Evolutionary conservation across 2,888 invertebrate species (phyloP), one percentile per base, ranked within the genome.

Genomic region (Blomia tropicalis): DNA sequence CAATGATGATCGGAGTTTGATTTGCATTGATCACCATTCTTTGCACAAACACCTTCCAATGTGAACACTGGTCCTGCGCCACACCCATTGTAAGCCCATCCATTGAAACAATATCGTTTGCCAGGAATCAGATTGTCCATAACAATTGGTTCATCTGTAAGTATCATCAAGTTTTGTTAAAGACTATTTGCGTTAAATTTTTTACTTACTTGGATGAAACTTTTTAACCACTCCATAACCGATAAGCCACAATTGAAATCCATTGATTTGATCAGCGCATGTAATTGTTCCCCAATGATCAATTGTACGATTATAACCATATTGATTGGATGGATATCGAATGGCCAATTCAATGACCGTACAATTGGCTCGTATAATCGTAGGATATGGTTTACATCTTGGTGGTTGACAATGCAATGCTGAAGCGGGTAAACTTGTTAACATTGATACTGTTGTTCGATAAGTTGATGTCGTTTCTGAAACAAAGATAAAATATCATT

Each of bases 1-100:
- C 62, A 62, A 29, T 62, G 62, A 36, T 62, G 56, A 17, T 32
- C 41, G 1, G 62, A 62, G 3, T 4, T 23, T 4, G 36, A 23
- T 1, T 7, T 7, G 19, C 62, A 62, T 14, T 62, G 56, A 5
- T 54, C 1, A 23, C 5, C 14, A 19, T 62, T 62, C n/a, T 56
- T 31, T 30, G 62, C 62, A 25, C 62, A 62, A 27, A 62, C 62
- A n/a, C 62, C 62, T 44, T 62, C 62, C 54, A 62, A 23, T n/a
- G 54, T 62, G 25, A 56, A 62, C 19, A 62, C 62, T 29, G 62
- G 62, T 58, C 62, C 62, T 11, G 36, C 41, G 4, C 62, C 62
- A 30, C 62, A 62, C 4, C 43, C 19, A 62, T 62, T 62, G 44
- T 56, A 54, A 2, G 62, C 62, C 62, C 62, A 62, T 11, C 62